Conservation (phyloP, 2,113 vertebrate genomes). For the Craseonycteris thonglongyai region DNA sequence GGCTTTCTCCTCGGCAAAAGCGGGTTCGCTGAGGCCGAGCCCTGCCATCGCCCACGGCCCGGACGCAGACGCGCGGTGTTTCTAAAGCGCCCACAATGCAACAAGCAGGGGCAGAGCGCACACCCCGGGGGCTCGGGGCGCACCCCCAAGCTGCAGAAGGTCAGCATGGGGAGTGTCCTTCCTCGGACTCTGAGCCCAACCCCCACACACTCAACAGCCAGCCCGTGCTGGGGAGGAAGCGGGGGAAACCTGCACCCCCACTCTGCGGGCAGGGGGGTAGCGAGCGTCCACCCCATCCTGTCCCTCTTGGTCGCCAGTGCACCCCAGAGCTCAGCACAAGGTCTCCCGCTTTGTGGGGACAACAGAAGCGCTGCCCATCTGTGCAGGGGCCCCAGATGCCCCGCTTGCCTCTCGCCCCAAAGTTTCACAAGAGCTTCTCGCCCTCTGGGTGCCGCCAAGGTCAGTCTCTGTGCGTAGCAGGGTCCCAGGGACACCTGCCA, state of each 20-base stretch:
- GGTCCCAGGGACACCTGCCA: not conserved
- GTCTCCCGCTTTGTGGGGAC: accelerated
- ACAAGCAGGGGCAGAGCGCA: not conserved
- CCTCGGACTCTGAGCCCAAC: not conserved
- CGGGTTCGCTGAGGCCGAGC: constrained; percentile 14
- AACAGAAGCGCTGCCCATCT: not conserved
- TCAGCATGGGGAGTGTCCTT: not conserved
- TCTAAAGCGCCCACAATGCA: not conserved
- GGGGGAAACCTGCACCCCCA: accelerated
- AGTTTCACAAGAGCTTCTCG: not conserved
- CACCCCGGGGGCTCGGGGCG: accelerated
- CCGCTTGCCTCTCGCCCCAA: not conserved
- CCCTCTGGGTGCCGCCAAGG: too few relatives aligned
- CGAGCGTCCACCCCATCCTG: too few relatives aligned
- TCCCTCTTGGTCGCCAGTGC: accelerated
- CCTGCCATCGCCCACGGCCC: not conserved
- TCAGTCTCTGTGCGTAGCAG: not conserved
- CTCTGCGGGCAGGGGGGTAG: not conserved
- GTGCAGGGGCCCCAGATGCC: not conserved
- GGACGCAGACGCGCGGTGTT: constrained; percentile 9
- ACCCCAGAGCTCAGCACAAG: not conserved
- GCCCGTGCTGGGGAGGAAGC: not conserved
- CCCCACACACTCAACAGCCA: not conserved
- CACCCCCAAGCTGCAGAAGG: accelerated
- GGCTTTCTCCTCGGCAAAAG: not conserved